A percentile compares a stretch with the other conserved stretches of the same genome.
phyloP scores from a whole-genome alignment of 1,140 invertebrate species.

The Eumaeus atala region DNA sequence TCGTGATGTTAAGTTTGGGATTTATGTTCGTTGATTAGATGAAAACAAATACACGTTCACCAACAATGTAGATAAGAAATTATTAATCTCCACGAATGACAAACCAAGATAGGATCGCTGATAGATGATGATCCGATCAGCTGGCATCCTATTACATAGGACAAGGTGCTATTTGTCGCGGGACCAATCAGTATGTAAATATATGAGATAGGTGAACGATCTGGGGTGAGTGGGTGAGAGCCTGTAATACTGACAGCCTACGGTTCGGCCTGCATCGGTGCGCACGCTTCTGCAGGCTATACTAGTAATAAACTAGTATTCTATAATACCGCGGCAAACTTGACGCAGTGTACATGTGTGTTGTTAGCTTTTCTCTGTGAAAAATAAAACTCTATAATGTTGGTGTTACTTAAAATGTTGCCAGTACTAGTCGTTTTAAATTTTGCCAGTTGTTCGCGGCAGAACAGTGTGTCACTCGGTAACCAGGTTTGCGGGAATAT shows the following conservation, averaged over 20 bases:
- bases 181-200: conserved; percentile 63
- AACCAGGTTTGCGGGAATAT: conserved; percentile 18
- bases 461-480: background rate
- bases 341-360: too few relatives aligned
- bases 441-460: background rate
- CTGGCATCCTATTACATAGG: conserved; percentile 41
- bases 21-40: conserved; percentile 9
- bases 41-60: background rate
- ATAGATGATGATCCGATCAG: conserved; percentile 49
- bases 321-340: background rate
- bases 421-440: background rate
- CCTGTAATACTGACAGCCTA: conserved; percentile 44
- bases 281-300: conserved; percentile 41
- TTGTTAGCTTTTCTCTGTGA: too few relatives aligned
- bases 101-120: conserved; percentile 46
- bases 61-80: conserved; percentile 5
- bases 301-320: conserved; percentile 16
- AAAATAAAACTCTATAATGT: conserved; percentile 11
- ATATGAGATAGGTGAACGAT: conserved; percentile 64
- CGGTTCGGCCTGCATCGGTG: conserved; percentile 46
- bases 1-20: background rate
- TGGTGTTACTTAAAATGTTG: background rate
- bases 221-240: conserved; percentile 57
- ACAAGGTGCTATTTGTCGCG: conserved; percentile 47
- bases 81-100: conserved; percentile 18